Percentiles rank a stretch among this genome's conserved stretches.
These are phyloP conservation scores for Folsomia candida DNA, from an alignment of 2,888 invertebrate genomes.

Conservation along the genomic window DNA sequence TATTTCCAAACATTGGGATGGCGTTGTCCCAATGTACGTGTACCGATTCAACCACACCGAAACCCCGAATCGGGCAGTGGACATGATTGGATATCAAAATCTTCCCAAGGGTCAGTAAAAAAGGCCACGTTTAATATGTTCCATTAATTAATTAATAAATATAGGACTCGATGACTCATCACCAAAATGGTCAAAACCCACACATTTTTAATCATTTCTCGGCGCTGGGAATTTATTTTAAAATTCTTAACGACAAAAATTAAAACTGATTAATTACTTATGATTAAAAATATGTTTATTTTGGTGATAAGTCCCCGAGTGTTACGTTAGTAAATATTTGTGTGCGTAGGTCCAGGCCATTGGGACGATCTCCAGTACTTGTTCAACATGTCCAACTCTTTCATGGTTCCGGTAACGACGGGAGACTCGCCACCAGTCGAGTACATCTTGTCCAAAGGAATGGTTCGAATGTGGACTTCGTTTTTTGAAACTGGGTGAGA, in stretches of 20 bases:
- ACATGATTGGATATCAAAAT: not conserved
- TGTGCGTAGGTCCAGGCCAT: conserved; percentile 30
- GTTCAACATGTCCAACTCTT: conserved; percentile 15
- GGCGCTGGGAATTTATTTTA: not conserved
- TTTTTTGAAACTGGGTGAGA: conserved; percentile 39
- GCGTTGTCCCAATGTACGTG: conserved; percentile 33
- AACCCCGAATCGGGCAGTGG: conserved; percentile 9
- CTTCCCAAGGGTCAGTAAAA: not conserved
- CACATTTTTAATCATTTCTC: too few relatives aligned
- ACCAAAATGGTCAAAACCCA: too few relatives aligned
- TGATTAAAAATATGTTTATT: too few relatives aligned
- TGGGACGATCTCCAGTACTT: conserved; percentile 35
- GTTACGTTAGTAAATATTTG: not conserved
- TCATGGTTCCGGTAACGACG: conserved; percentile 25
- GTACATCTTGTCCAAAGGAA: conserved; percentile 22
- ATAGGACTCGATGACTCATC: too few relatives aligned
- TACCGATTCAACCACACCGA: conserved; percentile 27
- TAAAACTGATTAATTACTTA: too few relatives aligned
- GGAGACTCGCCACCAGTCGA: conserved; percentile 23
- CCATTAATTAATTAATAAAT: too few relatives aligned
- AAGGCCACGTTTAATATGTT: too few relatives aligned
- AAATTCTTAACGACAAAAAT: too few relatives aligned
- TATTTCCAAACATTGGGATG: conserved; percentile 20
- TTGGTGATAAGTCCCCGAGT: too few relatives aligned
- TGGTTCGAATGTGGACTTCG: conserved; percentile 30